Evolutionary conservation across 2,888 invertebrate genomes (phyloP).

Genomic region (Leucophora obtusa): DNA sequence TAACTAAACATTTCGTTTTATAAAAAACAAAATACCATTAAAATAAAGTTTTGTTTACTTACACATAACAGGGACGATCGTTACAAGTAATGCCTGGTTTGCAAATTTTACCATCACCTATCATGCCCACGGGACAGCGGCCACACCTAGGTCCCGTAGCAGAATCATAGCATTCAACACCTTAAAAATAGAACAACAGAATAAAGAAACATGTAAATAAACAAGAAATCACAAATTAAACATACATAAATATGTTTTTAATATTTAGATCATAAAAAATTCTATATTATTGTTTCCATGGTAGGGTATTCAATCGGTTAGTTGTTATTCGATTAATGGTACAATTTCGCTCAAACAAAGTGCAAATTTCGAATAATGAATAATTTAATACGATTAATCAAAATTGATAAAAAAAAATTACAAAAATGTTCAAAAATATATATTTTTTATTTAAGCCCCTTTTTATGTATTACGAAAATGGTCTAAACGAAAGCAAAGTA

Average conservation of each 20-base stretch:
- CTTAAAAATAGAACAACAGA: slow-evolving; percentile 72
- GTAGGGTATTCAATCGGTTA: too few species aligned
- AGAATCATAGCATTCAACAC: slow-evolving; percentile 85
- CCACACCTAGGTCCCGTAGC: slow-evolving; percentile 87
- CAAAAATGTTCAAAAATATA: too few species aligned
- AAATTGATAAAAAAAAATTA: too few species aligned
- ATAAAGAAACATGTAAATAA: slow-evolving; percentile 29
- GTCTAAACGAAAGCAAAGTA: too few species aligned
- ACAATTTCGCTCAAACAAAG: too few species aligned
- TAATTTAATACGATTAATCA: too few species aligned
- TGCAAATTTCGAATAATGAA: too few species aligned
- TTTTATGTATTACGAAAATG: too few species aligned
- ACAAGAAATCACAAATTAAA: slow-evolving; percentile 36
- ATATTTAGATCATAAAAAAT: slow-evolving; percentile 43
- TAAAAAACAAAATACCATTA: background rate
- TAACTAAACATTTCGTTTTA: slow-evolving; percentile 8
- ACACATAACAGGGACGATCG: slow-evolving; percentile 83
- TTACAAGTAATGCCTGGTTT: slow-evolving; percentile 83
- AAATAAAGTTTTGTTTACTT: slow-evolving; percentile 71
- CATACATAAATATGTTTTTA: slow-evolving; percentile 22
- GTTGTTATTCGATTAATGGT: too few species aligned
- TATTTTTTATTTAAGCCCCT: too few species aligned
- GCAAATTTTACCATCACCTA: slow-evolving; percentile 88
- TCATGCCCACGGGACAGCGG: slow-evolving; percentile 85
- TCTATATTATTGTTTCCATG: slow-evolving; percentile 13